These are phyloP conservation scores for Eulemur coronatus DNA, from an alignment of 2,797 vertebrate genomes.

Conservation along the genomic window DNA sequence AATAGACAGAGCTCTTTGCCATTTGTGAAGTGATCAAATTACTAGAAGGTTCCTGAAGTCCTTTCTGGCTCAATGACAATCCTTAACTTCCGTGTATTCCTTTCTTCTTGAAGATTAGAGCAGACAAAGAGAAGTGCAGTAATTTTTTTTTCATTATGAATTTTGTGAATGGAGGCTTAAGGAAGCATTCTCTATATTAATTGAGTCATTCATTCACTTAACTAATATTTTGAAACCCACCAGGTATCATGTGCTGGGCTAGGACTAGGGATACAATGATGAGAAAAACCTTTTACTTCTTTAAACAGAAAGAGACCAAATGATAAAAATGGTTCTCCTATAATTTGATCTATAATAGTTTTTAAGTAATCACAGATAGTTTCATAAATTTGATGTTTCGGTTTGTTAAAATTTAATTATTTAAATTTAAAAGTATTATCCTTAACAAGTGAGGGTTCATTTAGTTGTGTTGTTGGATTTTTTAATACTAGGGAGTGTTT, in stretches of 20 bases:
- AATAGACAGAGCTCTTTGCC: neutral
- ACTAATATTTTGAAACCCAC: neutral
- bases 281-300: neutral
- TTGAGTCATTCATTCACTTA: neutral
- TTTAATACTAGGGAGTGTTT: neutral
- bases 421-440: neutral
- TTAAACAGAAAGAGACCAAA: neutral
- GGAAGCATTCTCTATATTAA: neutral
- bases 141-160: neutral
- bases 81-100: neutral
- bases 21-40: neutral
- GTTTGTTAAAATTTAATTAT: neutral
- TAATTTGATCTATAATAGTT: neutral
- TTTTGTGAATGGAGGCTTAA: neutral
- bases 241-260: neutral
- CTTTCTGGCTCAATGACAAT: neutral
- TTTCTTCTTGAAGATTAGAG: conserved; percentile 34
- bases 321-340: neutral
- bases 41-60: neutral
- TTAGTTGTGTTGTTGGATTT: neutral
- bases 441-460: neutral
- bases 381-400: neutral
- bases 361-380: neutral
- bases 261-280: neutral
- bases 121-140: neutral